Conservation (phyloP, 2,113 vertebrate genomes). For the Cephalopterus ornatus region DNA sequence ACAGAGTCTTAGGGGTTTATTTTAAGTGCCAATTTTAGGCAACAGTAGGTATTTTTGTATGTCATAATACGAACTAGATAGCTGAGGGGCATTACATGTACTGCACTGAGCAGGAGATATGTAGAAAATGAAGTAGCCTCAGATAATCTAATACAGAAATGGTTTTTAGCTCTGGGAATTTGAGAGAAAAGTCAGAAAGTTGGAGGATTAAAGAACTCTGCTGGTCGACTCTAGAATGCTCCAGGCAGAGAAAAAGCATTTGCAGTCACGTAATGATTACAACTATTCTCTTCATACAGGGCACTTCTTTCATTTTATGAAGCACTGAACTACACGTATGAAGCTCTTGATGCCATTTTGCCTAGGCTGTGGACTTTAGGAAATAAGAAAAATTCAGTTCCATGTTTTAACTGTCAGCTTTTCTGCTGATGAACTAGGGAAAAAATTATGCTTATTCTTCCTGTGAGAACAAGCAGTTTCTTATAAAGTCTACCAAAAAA, state of each 20-base stretch:
- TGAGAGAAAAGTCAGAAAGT: not conserved
- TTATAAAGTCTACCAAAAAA: not conserved
- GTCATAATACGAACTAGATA: not conserved
- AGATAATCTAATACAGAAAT: not conserved
- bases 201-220: not conserved
- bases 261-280: not conserved
- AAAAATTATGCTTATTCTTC: not conserved
- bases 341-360: not conserved
- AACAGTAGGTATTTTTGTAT: not conserved
- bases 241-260: not conserved
- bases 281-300: not conserved
- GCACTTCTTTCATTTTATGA: not conserved
- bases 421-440: not conserved
- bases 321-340: not conserved
- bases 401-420: not conserved
- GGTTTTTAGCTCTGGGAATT: not conserved
- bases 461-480: not conserved
- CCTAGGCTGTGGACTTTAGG: not conserved
- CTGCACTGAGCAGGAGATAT: not conserved
- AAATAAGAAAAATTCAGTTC: not conserved
- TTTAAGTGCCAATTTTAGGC: not conserved
- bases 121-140: not conserved
- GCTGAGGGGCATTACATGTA: not conserved
- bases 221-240: not conserved
- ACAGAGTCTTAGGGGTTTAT: not conserved